phyloP scores from a whole-genome alignment of 1,140 invertebrate species.

The Papilio xuthus region DNA sequence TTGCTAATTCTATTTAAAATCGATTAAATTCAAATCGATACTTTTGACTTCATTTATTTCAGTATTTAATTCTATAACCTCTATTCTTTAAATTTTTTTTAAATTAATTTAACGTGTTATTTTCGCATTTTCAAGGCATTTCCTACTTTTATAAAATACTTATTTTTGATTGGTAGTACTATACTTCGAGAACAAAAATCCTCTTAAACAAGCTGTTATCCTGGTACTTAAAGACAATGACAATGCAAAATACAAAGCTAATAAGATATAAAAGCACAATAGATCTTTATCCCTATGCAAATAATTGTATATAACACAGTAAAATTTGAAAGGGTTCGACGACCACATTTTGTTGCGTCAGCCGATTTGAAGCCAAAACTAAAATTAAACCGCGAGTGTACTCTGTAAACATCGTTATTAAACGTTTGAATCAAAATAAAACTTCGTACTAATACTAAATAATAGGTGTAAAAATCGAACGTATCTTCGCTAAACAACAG shows the following conservation, averaged over 20 bases:
- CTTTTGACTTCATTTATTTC: too few species aligned
- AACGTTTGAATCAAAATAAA: constrained; percentile 39
- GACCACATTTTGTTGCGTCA: constrained; percentile 42
- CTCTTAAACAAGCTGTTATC: neutral
- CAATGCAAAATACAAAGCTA: neutral
- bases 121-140: too few species aligned
- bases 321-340: constrained; percentile 41
- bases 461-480: too few species aligned
- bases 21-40: too few species aligned
- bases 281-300: neutral
- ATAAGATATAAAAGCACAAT: neutral
- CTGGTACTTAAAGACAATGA: neutral
- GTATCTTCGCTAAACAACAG: too few species aligned
- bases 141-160: too few species aligned
- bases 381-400: constrained; percentile 46
- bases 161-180: too few species aligned
- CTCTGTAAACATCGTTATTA: constrained; percentile 41
- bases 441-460: neutral
- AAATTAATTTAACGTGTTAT: too few species aligned
- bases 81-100: too few species aligned
- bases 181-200: too few species aligned
- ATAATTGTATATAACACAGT: neutral
- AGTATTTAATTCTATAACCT: too few species aligned
- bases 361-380: constrained; percentile 54
- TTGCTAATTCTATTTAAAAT: too few species aligned